Evolutionary conservation across 2,888 invertebrate genomes (phyloP), one percentile per base, ranked within the genome.

Genomic region (Lepidochitona cinerea): DNA sequence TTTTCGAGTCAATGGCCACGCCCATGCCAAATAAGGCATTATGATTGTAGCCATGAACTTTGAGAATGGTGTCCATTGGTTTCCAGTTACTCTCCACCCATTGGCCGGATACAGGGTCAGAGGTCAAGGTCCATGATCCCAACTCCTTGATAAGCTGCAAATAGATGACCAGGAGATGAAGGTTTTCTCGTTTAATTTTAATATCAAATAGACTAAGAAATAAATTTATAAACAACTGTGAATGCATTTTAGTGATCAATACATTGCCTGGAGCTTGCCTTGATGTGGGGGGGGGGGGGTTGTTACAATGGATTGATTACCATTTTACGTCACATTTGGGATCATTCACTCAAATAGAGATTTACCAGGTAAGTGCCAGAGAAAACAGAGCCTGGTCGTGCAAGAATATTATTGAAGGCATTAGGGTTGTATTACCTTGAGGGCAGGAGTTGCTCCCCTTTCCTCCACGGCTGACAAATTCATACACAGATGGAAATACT

Each of bases 121-220:
- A 73, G 3, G 84, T 82, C 33, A 87, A 36, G 6, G 85, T 75
- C 88, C 88, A 88, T 0, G 84, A 83, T 6, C 87, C 87, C 12
- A 87, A 71, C 5, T 79, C 74, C 53, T 81, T 75, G 6, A 87
- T 86, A n/a, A 84, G 64, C 88, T 88, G 7, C 54, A 68, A 49
- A 52, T 9, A 29, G 6, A 14, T 18, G 41, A 32, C 0, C 9
- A 67, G n/a, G 9, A 29, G n/a, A n/a, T n/a, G n/a, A n/a, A n/a
- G n/a, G n/a, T n/a, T n/a, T n/a, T n/a, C n/a, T n/a, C n/a, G n/a
- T n/a, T n/a, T n/a, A n/a, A n/a, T n/a, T n/a, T n/a, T n/a, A n/a
- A n/a, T n/a, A n/a, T n/a, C 23, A 14, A 18, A 41, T 41, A 41
- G 18, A 41, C 41, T 41, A 41, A 9, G 18, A 41, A 41, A 41